Conservation (phyloP, 2,113 vertebrate genomes). For the Ammospiza caudacuta region DNA sequence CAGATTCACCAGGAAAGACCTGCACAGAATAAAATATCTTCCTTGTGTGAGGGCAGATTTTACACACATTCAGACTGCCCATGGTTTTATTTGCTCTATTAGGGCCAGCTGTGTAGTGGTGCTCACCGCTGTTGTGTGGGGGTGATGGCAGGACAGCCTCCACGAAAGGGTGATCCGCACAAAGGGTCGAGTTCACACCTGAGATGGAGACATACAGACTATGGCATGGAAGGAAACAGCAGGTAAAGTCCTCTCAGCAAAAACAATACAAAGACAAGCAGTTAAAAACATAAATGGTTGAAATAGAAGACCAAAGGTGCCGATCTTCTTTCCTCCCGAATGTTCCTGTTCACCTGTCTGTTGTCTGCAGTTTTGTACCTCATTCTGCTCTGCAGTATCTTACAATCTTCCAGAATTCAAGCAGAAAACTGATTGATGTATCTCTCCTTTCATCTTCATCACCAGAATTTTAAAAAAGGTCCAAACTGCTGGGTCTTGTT, state of each 20-base stretch:
- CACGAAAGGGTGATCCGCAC: not conserved
- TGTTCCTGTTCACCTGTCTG: not conserved
- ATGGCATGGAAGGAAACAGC: not conserved
- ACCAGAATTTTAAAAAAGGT: not conserved
- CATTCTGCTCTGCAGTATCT: not conserved
- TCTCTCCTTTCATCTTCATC: not conserved
- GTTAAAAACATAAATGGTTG: not conserved
- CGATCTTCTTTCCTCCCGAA: not conserved
- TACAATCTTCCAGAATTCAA: not conserved
- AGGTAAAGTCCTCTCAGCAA: not conserved
- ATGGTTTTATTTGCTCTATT: not conserved
- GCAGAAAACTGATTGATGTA: not conserved
- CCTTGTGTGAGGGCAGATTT: not conserved
- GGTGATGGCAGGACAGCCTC: not conserved
- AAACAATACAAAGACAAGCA: not conserved
- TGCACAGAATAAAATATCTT: not conserved
- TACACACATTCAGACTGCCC: not conserved
- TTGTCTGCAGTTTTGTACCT: not conserved
- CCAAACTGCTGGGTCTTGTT: not conserved
- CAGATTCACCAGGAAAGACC: conserved; percentile 4
- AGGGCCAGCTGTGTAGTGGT: not conserved
- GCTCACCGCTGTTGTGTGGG: not conserved
- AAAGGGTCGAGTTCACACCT: not conserved
- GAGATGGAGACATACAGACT: not conserved
- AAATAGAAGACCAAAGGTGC: not conserved